These are phyloP conservation scores for Percopsis omiscomaycus DNA, from an alignment of 2,797 vertebrate species.

Conservation along the genomic window DNA sequence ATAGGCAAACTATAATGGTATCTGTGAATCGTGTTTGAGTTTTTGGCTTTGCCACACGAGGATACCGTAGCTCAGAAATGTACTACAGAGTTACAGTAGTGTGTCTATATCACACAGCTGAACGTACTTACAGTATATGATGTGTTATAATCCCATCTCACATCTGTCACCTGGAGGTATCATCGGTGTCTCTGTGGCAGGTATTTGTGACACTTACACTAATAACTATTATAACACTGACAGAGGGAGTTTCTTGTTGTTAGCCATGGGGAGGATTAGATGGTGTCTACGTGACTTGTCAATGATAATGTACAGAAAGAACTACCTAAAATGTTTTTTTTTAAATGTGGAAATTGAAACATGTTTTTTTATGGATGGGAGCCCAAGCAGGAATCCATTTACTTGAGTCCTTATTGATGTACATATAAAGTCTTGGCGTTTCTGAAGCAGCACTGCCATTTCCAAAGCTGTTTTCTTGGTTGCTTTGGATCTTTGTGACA, in stretches of 20 bases:
- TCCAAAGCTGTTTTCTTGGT: neutral
- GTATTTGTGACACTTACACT: conserved; percentile 34
- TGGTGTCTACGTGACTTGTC: conserved; percentile 2
- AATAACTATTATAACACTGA: conserved; percentile 20
- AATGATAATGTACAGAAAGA: conserved; percentile 2
- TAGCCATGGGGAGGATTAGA: neutral
- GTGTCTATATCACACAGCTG: neutral
- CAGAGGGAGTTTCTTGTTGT: conserved; percentile 2
- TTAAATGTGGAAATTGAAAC: conserved; percentile 4
- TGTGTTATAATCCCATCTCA: conserved; percentile 16
- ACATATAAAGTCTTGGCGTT: too few relatives aligned
- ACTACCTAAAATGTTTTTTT: too few relatives aligned
- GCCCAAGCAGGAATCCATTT: neutral
- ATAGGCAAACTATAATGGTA: too few relatives aligned
- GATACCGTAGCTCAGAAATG: neutral
- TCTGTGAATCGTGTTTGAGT: too few relatives aligned
- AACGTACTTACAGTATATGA: neutral
- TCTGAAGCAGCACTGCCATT: too few relatives aligned
- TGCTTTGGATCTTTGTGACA: neutral
- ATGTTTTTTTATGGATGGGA: neutral
- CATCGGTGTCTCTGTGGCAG: conserved; percentile 13
- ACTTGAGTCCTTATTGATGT: too few relatives aligned
- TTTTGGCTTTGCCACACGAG: too few relatives aligned
- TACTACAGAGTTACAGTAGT: neutral
- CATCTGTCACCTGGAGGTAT: conserved; percentile 47